Base-by-base conservation (phyloP, 2,113 vertebrate genomes). In the Cyprinodon brontotheroides region DNA sequence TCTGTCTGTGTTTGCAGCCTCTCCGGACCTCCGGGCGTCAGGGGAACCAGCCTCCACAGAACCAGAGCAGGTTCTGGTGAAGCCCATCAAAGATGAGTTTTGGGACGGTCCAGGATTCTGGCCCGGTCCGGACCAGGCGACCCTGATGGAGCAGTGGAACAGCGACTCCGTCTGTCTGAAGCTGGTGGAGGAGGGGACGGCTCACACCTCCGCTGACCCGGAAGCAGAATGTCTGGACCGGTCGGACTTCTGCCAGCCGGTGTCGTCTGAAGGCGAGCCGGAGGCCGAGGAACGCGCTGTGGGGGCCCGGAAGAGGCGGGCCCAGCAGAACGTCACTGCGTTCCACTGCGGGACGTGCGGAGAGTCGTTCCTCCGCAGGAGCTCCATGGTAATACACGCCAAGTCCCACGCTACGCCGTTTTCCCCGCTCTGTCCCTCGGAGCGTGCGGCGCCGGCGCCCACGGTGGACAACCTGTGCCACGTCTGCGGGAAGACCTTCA, bases 381-480 rank as follows among this genome's bases (percentile, higher is more conserved):
- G 47, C 36, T 65, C 71, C 9, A 65, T 65, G 12, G 39, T 73
- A 47, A 57, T 73, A 41, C 71, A 73, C 15, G 62, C 53, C 39
- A 73, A 73, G 40, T 65, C 71, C 29, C 71, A 73, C 5, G 62
- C 29, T 20, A 37, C 36, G 15, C 11, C 9, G 11, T 38, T 62
- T 36, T 6, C 36, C 5, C 0, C 38, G 5, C 36, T 62, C 61
- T 38, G 12, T 38, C 61, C 61, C 37, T 37, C 60, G 20, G 59
- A 62, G 59, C 47, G 43, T 48, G 41, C 70, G 47, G 38, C 70
- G 50, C 39, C 47, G 48, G n/a, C 70, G 38, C 70, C 62, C 38
- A 73, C 47, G 14, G 71, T 41, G 38, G 71, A 73, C 48, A 73
- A 73, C 53, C 62, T 73, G 62, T 73, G 71, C 41, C 71, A 73